These are phyloP conservation scores for Scomber colias DNA, from an alignment of 2,113 vertebrate species.

Conservation along the genomic window DNA sequence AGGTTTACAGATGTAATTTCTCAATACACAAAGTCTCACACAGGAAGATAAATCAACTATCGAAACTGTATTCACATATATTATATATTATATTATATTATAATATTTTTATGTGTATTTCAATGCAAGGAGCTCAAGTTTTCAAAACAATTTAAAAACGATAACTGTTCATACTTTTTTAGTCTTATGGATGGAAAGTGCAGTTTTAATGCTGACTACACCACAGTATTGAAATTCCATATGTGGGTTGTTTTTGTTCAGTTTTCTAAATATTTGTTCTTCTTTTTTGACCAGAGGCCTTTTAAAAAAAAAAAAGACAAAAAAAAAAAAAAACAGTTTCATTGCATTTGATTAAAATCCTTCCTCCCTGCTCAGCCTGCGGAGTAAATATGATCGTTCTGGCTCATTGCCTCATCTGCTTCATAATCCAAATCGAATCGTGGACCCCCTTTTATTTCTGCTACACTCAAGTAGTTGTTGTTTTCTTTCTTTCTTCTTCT, in stretches of 20 bases:
- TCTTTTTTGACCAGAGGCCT: conserved; percentile 49
- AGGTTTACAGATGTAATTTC: too few species aligned
- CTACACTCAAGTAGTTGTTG: conserved; percentile 13
- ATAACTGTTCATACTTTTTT: too few species aligned
- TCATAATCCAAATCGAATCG: conserved; percentile 58
- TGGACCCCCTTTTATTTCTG: conserved; percentile 24
- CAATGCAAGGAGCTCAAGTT: too few species aligned
- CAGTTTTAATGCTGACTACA: neutral
- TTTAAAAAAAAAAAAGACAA: neutral
- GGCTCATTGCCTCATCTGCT: conserved; percentile 39
- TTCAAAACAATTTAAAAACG: too few species aligned
- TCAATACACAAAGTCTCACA: too few species aligned
- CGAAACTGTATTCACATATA: too few species aligned
- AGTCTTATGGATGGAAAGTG: neutral
- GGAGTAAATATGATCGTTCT: conserved; percentile 58
- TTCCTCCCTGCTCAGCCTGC: conserved; percentile 39
- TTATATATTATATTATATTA: too few species aligned
- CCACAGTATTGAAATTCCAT: conserved; percentile 6
- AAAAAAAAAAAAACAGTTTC: conserved; percentile 43
- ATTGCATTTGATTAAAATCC: conserved; percentile 60
- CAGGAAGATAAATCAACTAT: too few species aligned
- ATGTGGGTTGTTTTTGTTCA: neutral
- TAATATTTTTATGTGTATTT: too few species aligned
- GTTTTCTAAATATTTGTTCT: conserved; percentile 38
- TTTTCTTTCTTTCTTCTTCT: neutral